Base-by-base conservation (phyloP, 2,113 vertebrate genomes). In the Lophochroa leadbeateri region DNA sequence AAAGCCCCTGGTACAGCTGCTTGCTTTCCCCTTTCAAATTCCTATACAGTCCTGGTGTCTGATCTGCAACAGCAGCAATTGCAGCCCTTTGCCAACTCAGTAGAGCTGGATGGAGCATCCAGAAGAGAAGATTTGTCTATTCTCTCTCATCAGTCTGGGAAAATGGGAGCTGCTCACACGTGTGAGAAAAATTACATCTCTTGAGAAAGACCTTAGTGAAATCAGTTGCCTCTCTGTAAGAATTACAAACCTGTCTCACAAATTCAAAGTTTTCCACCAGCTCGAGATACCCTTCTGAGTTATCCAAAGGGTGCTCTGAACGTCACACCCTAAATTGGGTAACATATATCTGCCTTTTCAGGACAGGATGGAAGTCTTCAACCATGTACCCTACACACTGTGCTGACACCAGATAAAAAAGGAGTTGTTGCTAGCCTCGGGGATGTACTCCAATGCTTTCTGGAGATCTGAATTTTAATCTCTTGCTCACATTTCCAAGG, bases 381-480 rank as follows among this genome's bases (percentile, higher is more conserved):
- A 2, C 23, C 3, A 0, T 29, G 16, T 72, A 52, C 31, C 25
- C 15, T 31, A 15, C 6, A 37, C 29, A 16, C n/a, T 60, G 7
- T n/a, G 11, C 19, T 86, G 55, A 50, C 33, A 20, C 63, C 35
- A 95, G 76, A 74, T 37, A 81, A 67, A 41, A 41, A 82, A 88
- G 15, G 21, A 78, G 28, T 13, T 67, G n/a, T 28, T 77, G 6
- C 17, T 65, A n/a, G 28, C 18, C 72, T 91, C 43, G 25, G 52
- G 88, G 55, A 64, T n/a, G 81, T 63, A 60, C 20, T 70, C 21
- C 1, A 3, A 31, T 68, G 33, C 11, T 75, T 88, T 75, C 55
- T 64, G 75, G 33, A 88, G 39, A 41, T 84, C n/a, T 78, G 55
- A 88, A 75, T 90, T 93, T 88, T 75, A 75, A 88, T 84, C 55